Percentiles rank a stretch among this genome's conserved stretches.
These are phyloP conservation scores for Hofmannophila pseudospretella DNA, from an alignment of 2,888 invertebrate genomes.

Conservation along the genomic window DNA sequence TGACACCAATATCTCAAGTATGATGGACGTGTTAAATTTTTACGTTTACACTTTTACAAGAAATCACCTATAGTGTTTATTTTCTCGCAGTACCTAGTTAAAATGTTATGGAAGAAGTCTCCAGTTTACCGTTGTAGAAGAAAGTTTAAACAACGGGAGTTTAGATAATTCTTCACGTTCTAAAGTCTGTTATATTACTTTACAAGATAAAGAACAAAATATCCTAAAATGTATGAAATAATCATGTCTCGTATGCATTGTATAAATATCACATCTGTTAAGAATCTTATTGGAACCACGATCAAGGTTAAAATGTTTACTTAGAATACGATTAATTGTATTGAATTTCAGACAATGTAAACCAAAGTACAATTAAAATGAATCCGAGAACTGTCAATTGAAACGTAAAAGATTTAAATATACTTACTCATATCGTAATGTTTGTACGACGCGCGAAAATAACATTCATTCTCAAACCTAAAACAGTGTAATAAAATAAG, in stretches of 20 bases:
- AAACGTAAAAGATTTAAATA: no score
- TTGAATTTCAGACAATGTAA: no score
- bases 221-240: not conserved
- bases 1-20: slow-evolving; percentile 35
- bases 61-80: slow-evolving; percentile 4
- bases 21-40: slow-evolving; percentile 14
- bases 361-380: no score
- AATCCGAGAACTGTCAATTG: no score
- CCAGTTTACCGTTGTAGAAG: slow-evolving; percentile 60
- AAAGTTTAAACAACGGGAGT: slow-evolving; percentile 51
- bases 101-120: slow-evolving; percentile 32
- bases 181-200: not conserved
- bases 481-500: no score
- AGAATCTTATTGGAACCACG: slow-evolving; percentile 50
- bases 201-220: no score
- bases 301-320: not conserved
- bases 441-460: no score
- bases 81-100: slow-evolving; percentile 3
- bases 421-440: no score
- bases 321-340: no score
- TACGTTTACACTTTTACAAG: not conserved
- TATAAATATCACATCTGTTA: slow-evolving; percentile 14
- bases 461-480: no score
- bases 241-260: not conserved
- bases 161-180: slow-evolving; percentile 38